Evolutionary conservation across 1,140 invertebrate species (phyloP).

Genomic region (Ostrea edulis): DNA sequence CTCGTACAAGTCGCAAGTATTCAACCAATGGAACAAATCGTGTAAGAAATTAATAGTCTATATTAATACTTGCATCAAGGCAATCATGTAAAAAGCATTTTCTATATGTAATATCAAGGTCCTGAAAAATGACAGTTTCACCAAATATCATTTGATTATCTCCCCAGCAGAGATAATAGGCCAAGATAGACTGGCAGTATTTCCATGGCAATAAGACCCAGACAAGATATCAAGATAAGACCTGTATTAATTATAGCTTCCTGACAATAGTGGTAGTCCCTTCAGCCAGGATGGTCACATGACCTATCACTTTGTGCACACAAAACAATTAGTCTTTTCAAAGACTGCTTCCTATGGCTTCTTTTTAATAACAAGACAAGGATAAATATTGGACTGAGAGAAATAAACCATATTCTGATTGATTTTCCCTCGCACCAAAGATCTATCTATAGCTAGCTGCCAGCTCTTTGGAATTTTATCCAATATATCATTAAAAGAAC

Average conservation of each 20-base stretch:
- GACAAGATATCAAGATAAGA: conserved; percentile 22
- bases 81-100: too few species aligned
- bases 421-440: conserved; percentile 3
- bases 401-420: conserved; percentile 21
- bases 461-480: conserved; percentile 10
- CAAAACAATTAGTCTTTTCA: conserved; percentile 7
- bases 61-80: too few species aligned
- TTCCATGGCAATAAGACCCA: conserved; percentile 34
- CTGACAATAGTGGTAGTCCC: neutral
- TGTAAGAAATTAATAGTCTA: too few species aligned
- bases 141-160: neutral
- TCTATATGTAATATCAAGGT: too few species aligned
- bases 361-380: conserved; percentile 29
- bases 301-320: conserved; percentile 1
- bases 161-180: neutral
- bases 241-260: conserved; percentile 12
- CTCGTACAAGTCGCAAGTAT: too few species aligned
- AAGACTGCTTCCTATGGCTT: neutral
- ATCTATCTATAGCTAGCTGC: conserved; percentile 28
- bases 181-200: conserved; percentile 7
- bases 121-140: too few species aligned
- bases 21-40: too few species aligned
- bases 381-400: conserved; percentile 29
- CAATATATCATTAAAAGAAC: conserved; percentile 33
- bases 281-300: conserved; percentile 9